Evolutionary conservation across 2,113 vertebrate species (phyloP), one percentile per base, ranked within the genome.

Genomic region (Misgurnus anguillicaudatus): DNA sequence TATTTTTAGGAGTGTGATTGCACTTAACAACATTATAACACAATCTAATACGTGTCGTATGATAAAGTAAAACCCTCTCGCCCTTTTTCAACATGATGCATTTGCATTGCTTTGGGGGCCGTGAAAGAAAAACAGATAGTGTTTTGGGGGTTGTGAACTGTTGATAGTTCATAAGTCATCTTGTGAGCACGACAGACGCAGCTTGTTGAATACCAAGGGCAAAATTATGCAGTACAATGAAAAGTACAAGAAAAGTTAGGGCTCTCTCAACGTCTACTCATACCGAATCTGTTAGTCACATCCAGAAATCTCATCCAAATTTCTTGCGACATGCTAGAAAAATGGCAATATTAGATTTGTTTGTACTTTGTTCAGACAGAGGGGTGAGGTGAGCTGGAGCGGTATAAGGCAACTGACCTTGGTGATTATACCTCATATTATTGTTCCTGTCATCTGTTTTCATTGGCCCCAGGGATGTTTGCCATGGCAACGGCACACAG

Each of bases 121-220:
- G 94, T 92, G 92, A 91, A 93, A 94, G 92, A 92, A 93, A 87
- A 94, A 92, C 94, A 95, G 96, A 98, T 95, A 94, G 95, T 94
- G 93, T 95, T 94, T 94, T 88, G 90, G 94, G 95, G 96, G 94
- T 96, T 98, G 94, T 95, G 94, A 98, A 97, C 95, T 95, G 95
- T 96, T 97, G 94, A 95, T 95, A 96, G 95, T 97, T 99, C 98
- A 96, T 97, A 97, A 96, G 94, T 97, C 95, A 96, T 95, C 94
- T 91, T 94, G 95, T 95, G 91, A 94, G 93, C 94, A 95, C 94
- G 92, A 90, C 85, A 95, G 95, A 95, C 97, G 95, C 93, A 94
- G 95, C 96, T 95, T 94, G 92, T 92, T 91, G 93, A 91, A 93
- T 89, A 93, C 91, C 85, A 91, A 94, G 93, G 92, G 96, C 92